These are phyloP conservation scores for Leuciscus idus DNA, from an alignment of 2,113 vertebrate species.

Conservation along the genomic window DNA sequence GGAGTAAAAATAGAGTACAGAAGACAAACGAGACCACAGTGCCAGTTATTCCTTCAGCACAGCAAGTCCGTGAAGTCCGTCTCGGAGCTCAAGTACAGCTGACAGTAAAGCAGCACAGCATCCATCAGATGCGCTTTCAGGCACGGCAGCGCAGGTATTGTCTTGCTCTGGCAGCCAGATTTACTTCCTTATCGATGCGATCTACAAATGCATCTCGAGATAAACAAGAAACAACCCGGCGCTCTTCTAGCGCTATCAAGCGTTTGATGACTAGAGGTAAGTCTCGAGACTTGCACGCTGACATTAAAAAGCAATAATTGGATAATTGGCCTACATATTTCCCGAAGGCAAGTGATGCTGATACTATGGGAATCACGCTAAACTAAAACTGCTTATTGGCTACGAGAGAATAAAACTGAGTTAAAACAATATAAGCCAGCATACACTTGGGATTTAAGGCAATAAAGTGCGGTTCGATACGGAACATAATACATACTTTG, in stretches of 20 bases:
- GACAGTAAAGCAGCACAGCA: slow-evolving; percentile 7
- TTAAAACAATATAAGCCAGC: background rate
- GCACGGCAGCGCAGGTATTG: slow-evolving; percentile 38
- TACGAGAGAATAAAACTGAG: background rate
- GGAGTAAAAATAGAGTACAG: background rate
- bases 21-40: background rate
- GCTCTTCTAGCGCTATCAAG: slow-evolving; percentile 12
- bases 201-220: slow-evolving; percentile 10
- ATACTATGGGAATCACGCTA: background rate
- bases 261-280: slow-evolving; percentile 17
- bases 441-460: background rate
- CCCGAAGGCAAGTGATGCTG: slow-evolving; percentile 14
- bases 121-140: slow-evolving; percentile 41
- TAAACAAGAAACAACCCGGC: slow-evolving; percentile 34
- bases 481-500: background rate
- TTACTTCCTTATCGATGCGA: slow-evolving; percentile 32
- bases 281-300: background rate
- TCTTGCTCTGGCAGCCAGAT: slow-evolving; percentile 36
- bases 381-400: background rate
- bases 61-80: background rate
- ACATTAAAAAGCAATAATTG: slow-evolving; percentile 28
- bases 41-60: background rate
- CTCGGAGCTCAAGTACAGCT: slow-evolving; percentile 18
- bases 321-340: slow-evolving; percentile 36
- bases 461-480: slow-evolving; percentile 2